Evolutionary conservation across 2,113 vertebrate species (phyloP).

Genomic region (Vanacampus margaritifer): DNA sequence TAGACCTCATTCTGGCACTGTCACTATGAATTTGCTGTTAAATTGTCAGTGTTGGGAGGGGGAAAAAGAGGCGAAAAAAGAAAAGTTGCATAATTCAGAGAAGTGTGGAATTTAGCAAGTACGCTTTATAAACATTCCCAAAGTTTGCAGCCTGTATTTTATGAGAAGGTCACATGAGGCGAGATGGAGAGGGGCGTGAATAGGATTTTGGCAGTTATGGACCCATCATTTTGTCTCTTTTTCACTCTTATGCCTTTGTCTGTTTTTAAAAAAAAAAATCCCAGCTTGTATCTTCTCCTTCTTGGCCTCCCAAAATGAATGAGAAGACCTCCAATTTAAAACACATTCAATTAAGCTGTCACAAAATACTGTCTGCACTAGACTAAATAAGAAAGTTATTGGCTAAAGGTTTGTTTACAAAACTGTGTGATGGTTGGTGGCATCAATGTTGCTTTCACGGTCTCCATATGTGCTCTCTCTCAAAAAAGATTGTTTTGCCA

Average conservation of each 20-base stretch:
- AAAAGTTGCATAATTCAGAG: constrained; percentile 39
- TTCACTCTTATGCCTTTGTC: constrained; percentile 31
- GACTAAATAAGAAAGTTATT: constrained; percentile 1
- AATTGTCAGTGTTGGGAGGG: constrained; percentile 39
- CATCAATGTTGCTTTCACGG: constrained; percentile 44
- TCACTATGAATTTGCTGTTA: constrained; percentile 38
- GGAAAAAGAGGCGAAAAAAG: constrained; percentile 1
- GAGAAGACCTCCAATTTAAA: not conserved
- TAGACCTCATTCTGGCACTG: constrained; percentile 42
- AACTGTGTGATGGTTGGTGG: constrained; percentile 30
- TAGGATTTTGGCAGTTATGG: constrained; percentile 68
- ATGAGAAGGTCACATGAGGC: constrained; percentile 77
- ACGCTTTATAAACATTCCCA: constrained; percentile 52
- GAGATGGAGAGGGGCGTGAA: constrained; percentile 76
- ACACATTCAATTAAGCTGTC: constrained; percentile 10
- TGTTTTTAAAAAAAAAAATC: constrained; percentile 12
- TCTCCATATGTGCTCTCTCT: constrained; percentile 29
- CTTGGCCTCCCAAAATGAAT: not conserved
- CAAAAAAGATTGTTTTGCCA: not conserved
- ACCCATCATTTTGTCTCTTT: constrained; percentile 33
- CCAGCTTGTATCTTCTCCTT: constrained; percentile 1
- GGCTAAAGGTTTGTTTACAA: constrained; percentile 28
- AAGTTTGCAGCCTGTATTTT: constrained; percentile 75
- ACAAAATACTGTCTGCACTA: constrained; percentile 9
- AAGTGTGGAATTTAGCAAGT: constrained; percentile 57